A percentile compares a stretch with the other conserved stretches of the same genome.
phyloP scores from a whole-genome alignment of 2,888 invertebrate species.

The Graphium colonna region DNA sequence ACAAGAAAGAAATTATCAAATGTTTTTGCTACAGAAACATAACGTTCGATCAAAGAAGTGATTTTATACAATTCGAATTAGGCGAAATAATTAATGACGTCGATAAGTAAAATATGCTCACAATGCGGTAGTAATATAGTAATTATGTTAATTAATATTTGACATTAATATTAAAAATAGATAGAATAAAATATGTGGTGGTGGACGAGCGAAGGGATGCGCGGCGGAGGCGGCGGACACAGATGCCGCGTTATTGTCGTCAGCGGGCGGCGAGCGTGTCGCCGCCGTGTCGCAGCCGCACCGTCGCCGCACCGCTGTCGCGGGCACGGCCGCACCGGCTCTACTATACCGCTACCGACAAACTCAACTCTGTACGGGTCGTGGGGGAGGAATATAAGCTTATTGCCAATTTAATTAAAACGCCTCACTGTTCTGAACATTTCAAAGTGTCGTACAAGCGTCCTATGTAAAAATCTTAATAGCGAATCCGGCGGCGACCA shows the following conservation, averaged over 20 bases:
- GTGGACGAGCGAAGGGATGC: slow-evolving; percentile 73
- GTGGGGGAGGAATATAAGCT: slow-evolving; percentile 40
- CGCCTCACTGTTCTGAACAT: slow-evolving; percentile 38
- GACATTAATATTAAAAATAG: slow-evolving; percentile 80
- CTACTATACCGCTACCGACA: slow-evolving; percentile 34
- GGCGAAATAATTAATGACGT: slow-evolving; percentile 76
- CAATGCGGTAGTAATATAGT: slow-evolving; percentile 70
- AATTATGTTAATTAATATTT: slow-evolving; percentile 79
- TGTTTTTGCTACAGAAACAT: slow-evolving; percentile 68
- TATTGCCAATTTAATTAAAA: slow-evolving; percentile 39
- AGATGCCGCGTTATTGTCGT: slow-evolving; percentile 57
- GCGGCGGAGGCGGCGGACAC: slow-evolving; percentile 52
- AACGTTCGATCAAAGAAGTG: slow-evolving; percentile 72
- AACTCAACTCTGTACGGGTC: slow-evolving; percentile 38
- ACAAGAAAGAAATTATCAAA: slow-evolving; percentile 74
- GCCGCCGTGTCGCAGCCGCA: slow-evolving; percentile 23
- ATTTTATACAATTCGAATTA: slow-evolving; percentile 80
- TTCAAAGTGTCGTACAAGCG: slow-evolving; percentile 45
- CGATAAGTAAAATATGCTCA: slow-evolving; percentile 77
- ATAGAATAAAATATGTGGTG: slow-evolving; percentile 78
- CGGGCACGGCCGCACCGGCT: slow-evolving; percentile 23
- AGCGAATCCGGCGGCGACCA: slow-evolving; percentile 42
- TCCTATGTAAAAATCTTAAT: slow-evolving; percentile 50
- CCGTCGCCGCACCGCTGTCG: slow-evolving; percentile 17
- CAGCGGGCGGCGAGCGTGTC: slow-evolving; percentile 32